These are phyloP conservation scores for Clytia hemisphaerica DNA, from an alignment of 30 jellyfish, hydroid and myxozoan genomes.

Conservation along the genomic window DNA sequence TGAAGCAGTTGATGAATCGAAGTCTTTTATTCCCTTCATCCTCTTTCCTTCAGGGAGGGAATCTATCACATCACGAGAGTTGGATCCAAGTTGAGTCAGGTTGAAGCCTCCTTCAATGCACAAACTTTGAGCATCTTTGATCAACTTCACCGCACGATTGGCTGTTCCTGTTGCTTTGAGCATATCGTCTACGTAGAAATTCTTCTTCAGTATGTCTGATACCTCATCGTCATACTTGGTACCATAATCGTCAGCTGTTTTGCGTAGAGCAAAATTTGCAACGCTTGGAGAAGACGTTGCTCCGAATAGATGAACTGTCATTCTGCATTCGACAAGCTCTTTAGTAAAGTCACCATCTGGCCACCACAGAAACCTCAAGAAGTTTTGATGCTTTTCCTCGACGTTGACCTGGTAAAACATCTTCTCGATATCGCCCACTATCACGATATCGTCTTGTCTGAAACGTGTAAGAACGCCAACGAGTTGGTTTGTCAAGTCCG, in stretches of 20 bases:
- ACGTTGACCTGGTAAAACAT: constrained; percentile 39
- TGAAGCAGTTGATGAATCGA: too few species aligned
- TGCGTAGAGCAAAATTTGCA: constrained; percentile 27
- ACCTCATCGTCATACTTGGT: neutral
- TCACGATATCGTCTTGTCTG: constrained; percentile 21
- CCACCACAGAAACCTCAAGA: constrained; percentile 44
- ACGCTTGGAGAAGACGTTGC: constrained; percentile 33
- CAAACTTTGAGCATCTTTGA: constrained; percentile 7
- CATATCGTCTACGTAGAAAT: too few species aligned
- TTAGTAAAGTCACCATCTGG: constrained; percentile 25
- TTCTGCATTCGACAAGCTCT: constrained; percentile 16
- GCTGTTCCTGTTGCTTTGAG: too few species aligned
- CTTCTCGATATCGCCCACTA: constrained; percentile 28
- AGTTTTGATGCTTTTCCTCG: constrained; percentile 15
- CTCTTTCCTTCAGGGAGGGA: constrained; percentile 17
- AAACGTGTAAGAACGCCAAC: constrained; percentile 30
- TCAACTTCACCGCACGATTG: neutral
- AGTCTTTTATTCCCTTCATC: too few species aligned
- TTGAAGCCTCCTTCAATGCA: constrained; percentile 12
- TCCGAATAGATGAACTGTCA: constrained; percentile 37
- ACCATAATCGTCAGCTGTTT: constrained; percentile 28
- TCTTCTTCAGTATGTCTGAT: too few species aligned
- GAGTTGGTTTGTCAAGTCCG: constrained; percentile 27
- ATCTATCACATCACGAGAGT: neutral
- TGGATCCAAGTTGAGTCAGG: constrained; percentile 16